Conservation (phyloP, 2,888 invertebrate genomes). For the Archips xylosteana region DNA sequence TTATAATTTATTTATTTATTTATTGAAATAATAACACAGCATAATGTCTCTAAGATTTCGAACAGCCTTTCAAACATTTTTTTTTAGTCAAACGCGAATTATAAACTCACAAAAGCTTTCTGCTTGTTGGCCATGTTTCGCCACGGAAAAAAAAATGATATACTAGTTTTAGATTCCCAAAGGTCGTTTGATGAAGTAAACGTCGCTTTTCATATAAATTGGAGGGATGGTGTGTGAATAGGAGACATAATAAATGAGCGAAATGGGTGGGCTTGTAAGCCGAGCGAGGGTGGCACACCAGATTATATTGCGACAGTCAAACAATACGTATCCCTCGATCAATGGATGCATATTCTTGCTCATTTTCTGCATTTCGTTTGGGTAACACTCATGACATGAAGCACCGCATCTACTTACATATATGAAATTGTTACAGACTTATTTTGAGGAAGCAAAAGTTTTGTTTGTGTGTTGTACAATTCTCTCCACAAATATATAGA, state of each 20-base stretch:
- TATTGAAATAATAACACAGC: too few relatives aligned
- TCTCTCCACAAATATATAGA: constrained; percentile 18
- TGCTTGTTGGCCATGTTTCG: too few relatives aligned
- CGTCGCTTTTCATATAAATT: constrained; percentile 48
- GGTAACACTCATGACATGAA: too few relatives aligned
- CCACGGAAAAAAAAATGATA: neutral
- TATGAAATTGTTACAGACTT: neutral
- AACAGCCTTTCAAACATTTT: too few relatives aligned
- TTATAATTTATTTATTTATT: too few relatives aligned
- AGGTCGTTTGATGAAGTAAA: constrained; percentile 42
- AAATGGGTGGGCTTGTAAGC: constrained; percentile 31
- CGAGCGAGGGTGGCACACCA: constrained; percentile 29
- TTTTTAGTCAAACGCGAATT: too few relatives aligned
- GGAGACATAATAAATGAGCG: constrained; percentile 42
- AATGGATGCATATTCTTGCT: constrained; percentile 31
- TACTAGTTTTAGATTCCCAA: constrained; percentile 42
- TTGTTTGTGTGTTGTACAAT: constrained; percentile 20
- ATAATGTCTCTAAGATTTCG: too few relatives aligned
- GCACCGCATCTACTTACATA: too few relatives aligned
- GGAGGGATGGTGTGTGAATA: constrained; percentile 43
- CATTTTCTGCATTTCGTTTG: neutral
- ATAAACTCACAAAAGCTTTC: too few relatives aligned
- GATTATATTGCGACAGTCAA: constrained; percentile 35
- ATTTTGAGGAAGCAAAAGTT: constrained; percentile 8
- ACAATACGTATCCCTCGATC: constrained; percentile 46